Evolutionary conservation across 2,797 vertebrate genomes (phyloP), one percentile per base, ranked within the genome.

Genomic region (Oreochromis mossambicus): DNA sequence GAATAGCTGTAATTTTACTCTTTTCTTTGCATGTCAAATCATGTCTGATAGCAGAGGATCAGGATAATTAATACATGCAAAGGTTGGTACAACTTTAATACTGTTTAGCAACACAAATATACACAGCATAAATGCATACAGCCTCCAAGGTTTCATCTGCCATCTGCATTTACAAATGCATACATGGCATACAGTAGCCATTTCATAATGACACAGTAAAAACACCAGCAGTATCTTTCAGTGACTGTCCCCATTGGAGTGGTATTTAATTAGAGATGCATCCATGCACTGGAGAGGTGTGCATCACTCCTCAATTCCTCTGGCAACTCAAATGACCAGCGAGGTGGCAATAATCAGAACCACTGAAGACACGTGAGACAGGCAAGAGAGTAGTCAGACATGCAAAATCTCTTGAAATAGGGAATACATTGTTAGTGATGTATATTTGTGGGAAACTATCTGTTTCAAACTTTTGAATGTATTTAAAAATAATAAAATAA

Each of bases 281-380:
- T 43, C 50, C 46, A 43, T 87, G 79, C 78, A 73, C 56, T 79
- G 61, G 78, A 78, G 43, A 87, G 90, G 89, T 93, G 55, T 73
- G 36, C 70, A 43, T 87, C 58, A 46, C 73, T 83, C 48, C 63
- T 73, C 81, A 70, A 82, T 84, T 93, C 93, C 89, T 86, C 83
- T 83, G 68, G 90, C 81, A 91, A 93, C 86, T 91, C 70, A 90
- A 83, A 87, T 87, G 87, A 80, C 86, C 91, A 93, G 82, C 15
- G 80, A 93, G 86, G 89, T 92, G 86, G 89, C 70, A 88, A 84
- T 93, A 93, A 96, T 94, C 91, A 93, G 81, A 86, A 82, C 86
- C 87, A 88, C 82, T 82, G 85, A 85, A 85, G 84, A 86, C 46
- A 81, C 36, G 82, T 75, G 81, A 87, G 79, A 85, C 80, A 91